Percentiles rank a stretch among this genome's conserved stretches.
phyloP scores from a whole-genome alignment of 1,140 invertebrate genomes.

The Scylla paramamosain region DNA sequence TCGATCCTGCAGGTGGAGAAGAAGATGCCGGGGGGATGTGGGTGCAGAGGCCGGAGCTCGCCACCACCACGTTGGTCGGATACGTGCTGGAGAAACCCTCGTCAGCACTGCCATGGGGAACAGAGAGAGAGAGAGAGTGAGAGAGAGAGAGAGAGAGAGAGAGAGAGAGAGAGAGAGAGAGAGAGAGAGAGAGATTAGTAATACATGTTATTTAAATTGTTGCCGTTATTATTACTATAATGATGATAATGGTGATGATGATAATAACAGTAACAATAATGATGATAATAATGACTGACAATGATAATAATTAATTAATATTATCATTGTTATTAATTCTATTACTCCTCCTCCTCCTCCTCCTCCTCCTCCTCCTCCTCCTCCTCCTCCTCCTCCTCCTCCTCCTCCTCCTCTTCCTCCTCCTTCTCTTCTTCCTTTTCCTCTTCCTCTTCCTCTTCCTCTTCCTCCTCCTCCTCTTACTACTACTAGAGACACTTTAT shows the following conservation, averaged over 20 bases:
- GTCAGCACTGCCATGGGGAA: slow-evolving; percentile 89
- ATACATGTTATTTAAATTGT: no score
- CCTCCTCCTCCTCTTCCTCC: neutral
- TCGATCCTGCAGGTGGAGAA: slow-evolving; percentile 99
- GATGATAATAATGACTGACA: no score
- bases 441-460: neutral
- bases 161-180: slow-evolving; percentile 53
- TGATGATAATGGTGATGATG: no score
- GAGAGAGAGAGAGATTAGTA: neutral
- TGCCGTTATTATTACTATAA: no score
- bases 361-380: no score
- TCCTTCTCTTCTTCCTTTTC: neutral
- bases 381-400: no score
- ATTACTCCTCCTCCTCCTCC: no score
- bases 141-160: slow-evolving; percentile 58
- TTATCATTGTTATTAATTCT: no score
- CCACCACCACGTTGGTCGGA: slow-evolving; percentile 98
- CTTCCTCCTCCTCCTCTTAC: neutral
- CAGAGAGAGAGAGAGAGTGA: slow-evolving; percentile 11
- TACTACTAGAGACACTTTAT: neutral
- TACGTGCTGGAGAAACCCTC: slow-evolving; percentile 98
- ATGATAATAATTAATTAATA: no score
- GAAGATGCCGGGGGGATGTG: slow-evolving; percentile 99
- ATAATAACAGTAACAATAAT: no score
- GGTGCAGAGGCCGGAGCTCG: slow-evolving; percentile 95